Conservation (phyloP, 2,797 vertebrate genomes). For the Orientallactaga sibirica region DNA sequence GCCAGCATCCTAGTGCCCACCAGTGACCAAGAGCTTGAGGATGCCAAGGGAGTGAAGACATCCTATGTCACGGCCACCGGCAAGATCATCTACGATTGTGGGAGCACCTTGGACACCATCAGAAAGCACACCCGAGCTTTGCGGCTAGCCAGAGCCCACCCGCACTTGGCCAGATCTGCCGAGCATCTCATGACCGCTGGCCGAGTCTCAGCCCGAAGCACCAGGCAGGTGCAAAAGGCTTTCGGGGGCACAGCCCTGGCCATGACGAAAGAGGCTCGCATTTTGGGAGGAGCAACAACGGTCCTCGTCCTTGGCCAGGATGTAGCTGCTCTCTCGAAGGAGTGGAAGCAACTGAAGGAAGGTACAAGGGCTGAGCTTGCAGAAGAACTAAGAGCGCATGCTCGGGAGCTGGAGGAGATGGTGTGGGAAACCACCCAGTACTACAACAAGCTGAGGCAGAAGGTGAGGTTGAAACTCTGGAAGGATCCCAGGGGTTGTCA, state of each 20-base stretch:
- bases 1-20: background rate
- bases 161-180: background rate
- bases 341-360: slow-evolving; percentile 20
- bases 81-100: accelerated
- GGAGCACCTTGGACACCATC: accelerated
- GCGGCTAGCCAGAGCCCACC: background rate
- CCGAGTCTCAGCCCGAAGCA: accelerated
- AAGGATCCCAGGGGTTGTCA: no score
- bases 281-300: accelerated
- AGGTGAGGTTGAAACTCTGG: background rate
- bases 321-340: background rate
- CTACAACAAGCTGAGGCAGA: background rate
- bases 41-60: accelerated
- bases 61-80: accelerated
- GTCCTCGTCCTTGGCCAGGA: background rate
- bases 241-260: slow-evolving; percentile 53
- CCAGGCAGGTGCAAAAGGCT: background rate
- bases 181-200: background rate
- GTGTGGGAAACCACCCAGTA: background rate
- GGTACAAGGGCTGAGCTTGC: background rate
- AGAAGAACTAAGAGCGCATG: slow-evolving; percentile 21
- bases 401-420: background rate
- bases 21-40: accelerated
- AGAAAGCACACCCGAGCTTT: background rate
- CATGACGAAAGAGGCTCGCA: background rate